Evolutionary conservation across 2,888 invertebrate species (phyloP).

Genomic region (Neoascia interrupta): DNA sequence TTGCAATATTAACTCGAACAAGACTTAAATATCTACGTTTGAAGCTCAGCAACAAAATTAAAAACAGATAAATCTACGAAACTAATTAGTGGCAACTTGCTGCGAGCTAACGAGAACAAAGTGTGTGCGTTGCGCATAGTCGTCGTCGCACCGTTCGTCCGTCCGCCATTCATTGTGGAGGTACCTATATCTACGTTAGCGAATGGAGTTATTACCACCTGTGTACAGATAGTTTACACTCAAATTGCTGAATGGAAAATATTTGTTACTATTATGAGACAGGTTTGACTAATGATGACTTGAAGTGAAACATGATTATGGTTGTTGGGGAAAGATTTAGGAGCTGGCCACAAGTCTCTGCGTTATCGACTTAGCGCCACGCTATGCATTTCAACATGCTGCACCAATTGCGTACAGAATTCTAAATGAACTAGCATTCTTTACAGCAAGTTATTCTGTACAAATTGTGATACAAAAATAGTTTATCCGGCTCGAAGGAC

Average conservation of each 20-base stretch:
- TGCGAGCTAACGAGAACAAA: conserved; percentile 41
- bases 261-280: conserved; percentile 45
- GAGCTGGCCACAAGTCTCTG: too few species aligned
- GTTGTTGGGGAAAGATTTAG: too few species aligned
- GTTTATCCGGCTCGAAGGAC: conserved; percentile 33
- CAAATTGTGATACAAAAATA: background rate
- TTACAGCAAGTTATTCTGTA: too few species aligned
- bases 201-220: conserved; percentile 63
- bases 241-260: conserved; percentile 51
- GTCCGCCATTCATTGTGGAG: conserved; percentile 23
- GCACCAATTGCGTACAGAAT: too few species aligned
- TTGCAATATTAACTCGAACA: conserved; percentile 26
- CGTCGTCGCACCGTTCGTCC: too few species aligned
- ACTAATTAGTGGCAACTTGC: conserved; percentile 62
- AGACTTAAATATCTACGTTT: too few species aligned
- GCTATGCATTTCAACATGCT: too few species aligned
- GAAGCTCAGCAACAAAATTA: conserved; percentile 39
- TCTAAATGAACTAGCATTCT: too few species aligned
- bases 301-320: background rate
- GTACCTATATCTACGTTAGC: background rate
- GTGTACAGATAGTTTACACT: conserved; percentile 53
- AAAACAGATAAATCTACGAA: conserved; percentile 53
- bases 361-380: background rate
- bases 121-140: too few species aligned
- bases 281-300: conserved; percentile 45